These are phyloP conservation scores for Zaprionus davidi DNA, from an alignment of 1,140 invertebrate genomes.

Conservation along the genomic window DNA sequence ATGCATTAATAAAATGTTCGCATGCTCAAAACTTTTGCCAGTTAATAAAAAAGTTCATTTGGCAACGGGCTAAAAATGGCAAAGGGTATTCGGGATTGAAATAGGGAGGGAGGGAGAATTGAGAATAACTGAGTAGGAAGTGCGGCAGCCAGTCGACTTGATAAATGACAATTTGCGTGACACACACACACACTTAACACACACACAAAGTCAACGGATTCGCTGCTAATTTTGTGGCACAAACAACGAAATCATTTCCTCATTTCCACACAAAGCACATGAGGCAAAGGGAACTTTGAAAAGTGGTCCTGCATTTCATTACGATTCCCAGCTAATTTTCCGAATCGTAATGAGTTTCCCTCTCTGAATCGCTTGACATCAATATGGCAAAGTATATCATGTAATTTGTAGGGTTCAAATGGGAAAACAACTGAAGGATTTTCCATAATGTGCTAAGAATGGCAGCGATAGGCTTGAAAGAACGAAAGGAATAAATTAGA, in stretches of 20 bases:
- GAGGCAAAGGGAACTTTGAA: not conserved
- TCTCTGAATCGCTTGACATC: not conserved
- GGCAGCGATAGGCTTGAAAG: no score
- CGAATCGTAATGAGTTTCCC: not conserved
- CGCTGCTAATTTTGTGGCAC: conserved; percentile 20
- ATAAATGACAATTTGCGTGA: conserved; percentile 69
- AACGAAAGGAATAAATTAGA: no score
- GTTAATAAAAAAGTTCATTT: conserved; percentile 71
- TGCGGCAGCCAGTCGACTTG: conserved; percentile 36
- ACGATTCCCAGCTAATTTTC: not conserved
- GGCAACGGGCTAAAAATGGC: conserved; percentile 15
- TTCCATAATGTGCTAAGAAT: not conserved
- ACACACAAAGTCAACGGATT: conserved; percentile 7
- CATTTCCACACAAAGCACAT: not conserved
- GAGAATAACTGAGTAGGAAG: not conserved
- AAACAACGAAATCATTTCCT: conserved; percentile 27
- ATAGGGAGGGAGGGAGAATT: not conserved
- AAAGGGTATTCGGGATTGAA: conserved; percentile 15
- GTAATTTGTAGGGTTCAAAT: not conserved
- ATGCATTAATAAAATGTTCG: conserved; percentile 70
- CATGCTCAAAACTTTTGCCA: conserved; percentile 67
- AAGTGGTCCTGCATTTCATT: conserved; percentile 6
- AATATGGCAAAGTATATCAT: not conserved
- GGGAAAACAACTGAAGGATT: not conserved
- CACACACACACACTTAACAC: conserved; percentile 39